Percentiles rank a stretch among this genome's conserved stretches.
phyloP scores from a whole-genome alignment of 2,797 vertebrate species.

The Catamblyrhynchus diadema region DNA sequence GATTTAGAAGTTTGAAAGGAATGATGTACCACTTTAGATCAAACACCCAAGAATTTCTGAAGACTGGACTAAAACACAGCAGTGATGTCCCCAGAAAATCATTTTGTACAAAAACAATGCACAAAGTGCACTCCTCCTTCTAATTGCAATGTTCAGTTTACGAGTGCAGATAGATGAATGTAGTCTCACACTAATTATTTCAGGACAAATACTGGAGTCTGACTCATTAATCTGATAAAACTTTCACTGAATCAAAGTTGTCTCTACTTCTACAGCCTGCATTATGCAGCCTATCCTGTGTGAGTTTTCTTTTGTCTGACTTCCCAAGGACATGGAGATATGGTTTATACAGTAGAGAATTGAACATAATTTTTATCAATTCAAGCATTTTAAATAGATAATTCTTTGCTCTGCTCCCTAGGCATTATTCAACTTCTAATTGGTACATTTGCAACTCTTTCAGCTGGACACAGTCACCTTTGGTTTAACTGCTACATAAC shows the following conservation, averaged over 20 bases:
- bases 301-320: not conserved
- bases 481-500: not conserved
- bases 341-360: not conserved
- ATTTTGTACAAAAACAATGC: not conserved
- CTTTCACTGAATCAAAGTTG: not conserved
- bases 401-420: not conserved
- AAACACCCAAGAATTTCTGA: not conserved
- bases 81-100: not conserved
- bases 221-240: constrained; percentile 5
- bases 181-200: not conserved
- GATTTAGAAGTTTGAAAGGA: not conserved
- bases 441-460: not conserved
- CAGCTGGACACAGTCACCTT: not conserved
- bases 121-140: not conserved
- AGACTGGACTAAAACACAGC: not conserved
- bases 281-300: not conserved
- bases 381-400: not conserved
- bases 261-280: not conserved
- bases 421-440: not conserved
- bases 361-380: not conserved
- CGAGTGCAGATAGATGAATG: not conserved
- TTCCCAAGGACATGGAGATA: not conserved
- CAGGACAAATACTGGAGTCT: not conserved
- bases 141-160: not conserved
- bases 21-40: not conserved